These are phyloP conservation scores for Olivierus martensii DNA, from an alignment of 1,140 invertebrate genomes.

Conservation along the genomic window DNA sequence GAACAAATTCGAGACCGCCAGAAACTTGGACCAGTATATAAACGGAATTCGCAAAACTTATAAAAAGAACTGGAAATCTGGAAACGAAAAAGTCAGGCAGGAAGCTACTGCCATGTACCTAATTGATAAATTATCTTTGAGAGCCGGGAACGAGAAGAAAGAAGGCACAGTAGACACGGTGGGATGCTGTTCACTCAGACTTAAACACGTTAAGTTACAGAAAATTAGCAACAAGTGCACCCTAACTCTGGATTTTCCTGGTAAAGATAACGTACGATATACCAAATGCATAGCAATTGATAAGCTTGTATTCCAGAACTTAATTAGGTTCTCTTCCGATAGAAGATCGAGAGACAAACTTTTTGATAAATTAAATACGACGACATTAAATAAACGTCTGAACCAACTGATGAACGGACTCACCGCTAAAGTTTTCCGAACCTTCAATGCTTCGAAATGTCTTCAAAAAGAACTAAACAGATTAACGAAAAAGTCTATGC, in stretches of 20 bases:
- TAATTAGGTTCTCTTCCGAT: conserved; percentile 92
- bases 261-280: conserved; percentile 86
- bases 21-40: conserved; percentile 49
- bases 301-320: conserved; percentile 95
- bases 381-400: conserved; percentile 90
- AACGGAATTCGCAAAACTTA: conserved; percentile 81
- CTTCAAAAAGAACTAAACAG: conserved; percentile 88
- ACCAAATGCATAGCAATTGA: conserved; percentile 95
- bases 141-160: conserved; percentile 99
- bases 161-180: conserved; percentile 94
- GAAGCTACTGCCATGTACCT: conserved; percentile 96
- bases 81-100: conserved; percentile 95
- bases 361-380: conserved; percentile 93
- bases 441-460: conserved; percentile 96
- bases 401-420: conserved; percentile 95
- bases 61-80: conserved; percentile 85
- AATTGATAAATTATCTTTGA: conserved; percentile 86
- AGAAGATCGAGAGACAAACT: conserved; percentile 89
- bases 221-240: conserved; percentile 81
- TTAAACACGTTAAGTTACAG: conserved; percentile 87
- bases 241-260: conserved; percentile 96
- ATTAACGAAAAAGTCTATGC: conserved; percentile 49
- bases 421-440: conserved; percentile 99
- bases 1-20: conserved; percentile 96
- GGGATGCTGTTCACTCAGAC: conserved; percentile 95